Percentiles rank a stretch among this genome's conserved stretches.
These are phyloP conservation scores for Patella vulgata DNA, from an alignment of 1,140 invertebrate species.

Conservation along the genomic window DNA sequence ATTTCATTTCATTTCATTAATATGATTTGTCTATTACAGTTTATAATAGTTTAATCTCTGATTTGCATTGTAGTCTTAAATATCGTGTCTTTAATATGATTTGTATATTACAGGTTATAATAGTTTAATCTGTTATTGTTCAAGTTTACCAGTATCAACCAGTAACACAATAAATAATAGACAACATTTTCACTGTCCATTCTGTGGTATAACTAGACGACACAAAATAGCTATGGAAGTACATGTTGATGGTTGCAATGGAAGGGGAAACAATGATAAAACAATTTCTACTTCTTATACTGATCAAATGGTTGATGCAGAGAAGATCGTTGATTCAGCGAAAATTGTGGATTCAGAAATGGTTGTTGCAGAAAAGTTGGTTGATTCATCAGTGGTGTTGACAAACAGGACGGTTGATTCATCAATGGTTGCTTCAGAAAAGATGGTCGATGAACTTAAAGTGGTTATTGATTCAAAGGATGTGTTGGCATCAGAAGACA, in stretches of 20 bases:
- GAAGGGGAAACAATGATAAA: too few species aligned
- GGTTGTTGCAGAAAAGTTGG: background rate
- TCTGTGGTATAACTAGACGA: slow-evolving; percentile 21
- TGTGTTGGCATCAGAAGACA: background rate
- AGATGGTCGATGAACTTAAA: slow-evolving; percentile 7
- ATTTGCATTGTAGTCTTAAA: too few species aligned
- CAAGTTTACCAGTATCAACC: too few species aligned
- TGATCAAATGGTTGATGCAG: background rate
- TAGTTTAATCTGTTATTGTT: too few species aligned
- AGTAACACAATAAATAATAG: too few species aligned
- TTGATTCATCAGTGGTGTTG: background rate
- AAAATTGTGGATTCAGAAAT: background rate
- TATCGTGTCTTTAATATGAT: too few species aligned
- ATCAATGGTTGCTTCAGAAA: background rate
- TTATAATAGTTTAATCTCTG: too few species aligned
- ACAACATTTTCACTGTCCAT: slow-evolving; percentile 29
- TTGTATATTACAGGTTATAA: too few species aligned
- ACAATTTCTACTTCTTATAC: background rate
- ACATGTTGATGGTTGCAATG: slow-evolving; percentile 19
- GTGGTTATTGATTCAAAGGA: background rate
- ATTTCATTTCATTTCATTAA: too few species aligned
- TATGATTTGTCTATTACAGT: too few species aligned
- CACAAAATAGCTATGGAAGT: slow-evolving; percentile 5
- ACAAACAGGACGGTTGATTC: background rate
- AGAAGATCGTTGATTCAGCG: background rate